Base-by-base conservation (phyloP, 2,888 invertebrate species). In the Hyles lineata region DNA sequence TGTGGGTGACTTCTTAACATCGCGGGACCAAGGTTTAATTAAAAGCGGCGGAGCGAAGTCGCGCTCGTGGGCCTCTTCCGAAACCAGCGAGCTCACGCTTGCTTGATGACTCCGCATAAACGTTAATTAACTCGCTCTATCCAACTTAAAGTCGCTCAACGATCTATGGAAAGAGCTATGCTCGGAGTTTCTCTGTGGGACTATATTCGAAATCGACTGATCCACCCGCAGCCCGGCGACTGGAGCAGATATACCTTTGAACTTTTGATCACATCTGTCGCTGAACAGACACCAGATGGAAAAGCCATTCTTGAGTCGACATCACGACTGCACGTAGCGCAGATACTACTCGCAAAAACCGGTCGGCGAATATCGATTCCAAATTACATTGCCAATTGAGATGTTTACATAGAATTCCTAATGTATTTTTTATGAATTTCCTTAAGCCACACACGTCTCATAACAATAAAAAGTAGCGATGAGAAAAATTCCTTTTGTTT, bases 111-210 rank as follows among this genome's bases (percentile, higher is more conserved):
- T 89, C 82, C 77, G 85, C 88, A 87, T 89, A 89, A 90, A 87
- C 85, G 87, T 87, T 90, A 89, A 91, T 90, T 90, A 90, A 90
- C 88, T 85, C 84, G 85, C 86, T 87, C 82, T 85, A 87, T 84
- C 80, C 78, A 80, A 85, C 82, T 85, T 82, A 81, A 80, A 82
- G 83, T 81, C 79, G 79, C 78, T 81, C 81, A 77, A 80, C 75
- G 79, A 77, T 78, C 74, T 72, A 69, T 76, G 23, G 63, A 43
- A 70, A 69, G 21, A 62, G 23, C 35, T 69, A 32, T 58, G 32
- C 58, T 58, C 50, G 67, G 23, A 67, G 67, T 67, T 67, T 67
- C 67, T 67, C 67, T 21, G 50, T 43, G 50, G 50, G 43, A 50
- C 23, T 21, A 71, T 55, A 71, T 63, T 71, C 52, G 55, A 52